Conservation (phyloP, 2,888 invertebrate genomes). For the Volucella inanis region DNA sequence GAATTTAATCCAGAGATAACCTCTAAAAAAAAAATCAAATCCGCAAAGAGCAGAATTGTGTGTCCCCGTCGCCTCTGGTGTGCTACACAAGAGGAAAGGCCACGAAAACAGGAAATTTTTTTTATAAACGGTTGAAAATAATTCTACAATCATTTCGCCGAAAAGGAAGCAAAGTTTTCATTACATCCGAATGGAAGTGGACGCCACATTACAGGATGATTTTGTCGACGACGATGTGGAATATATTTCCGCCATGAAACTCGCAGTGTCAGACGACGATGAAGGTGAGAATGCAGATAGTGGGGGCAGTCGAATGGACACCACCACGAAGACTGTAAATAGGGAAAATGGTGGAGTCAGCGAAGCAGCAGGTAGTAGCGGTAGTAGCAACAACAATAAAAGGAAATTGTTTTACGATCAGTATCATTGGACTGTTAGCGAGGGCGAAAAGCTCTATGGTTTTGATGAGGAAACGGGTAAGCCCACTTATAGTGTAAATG, state of each 20-base stretch:
- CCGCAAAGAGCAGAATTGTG: slow-evolving; percentile 48
- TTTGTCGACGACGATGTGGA: slow-evolving; percentile 61
- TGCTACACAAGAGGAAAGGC: background rate
- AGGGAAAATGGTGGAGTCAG: slow-evolving; percentile 61
- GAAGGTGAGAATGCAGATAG: slow-evolving; percentile 42
- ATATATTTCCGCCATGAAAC: slow-evolving; percentile 64
- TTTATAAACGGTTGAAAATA: slow-evolving; percentile 24
- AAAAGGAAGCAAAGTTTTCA: slow-evolving; percentile 79
- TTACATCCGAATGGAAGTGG: slow-evolving; percentile 78
- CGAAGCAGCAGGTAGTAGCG: slow-evolving; percentile 32
- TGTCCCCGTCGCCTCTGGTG: slow-evolving; percentile 28
- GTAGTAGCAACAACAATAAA: slow-evolving; percentile 22
- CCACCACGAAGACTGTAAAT: slow-evolving; percentile 31
- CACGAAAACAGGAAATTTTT: slow-evolving; percentile 13
- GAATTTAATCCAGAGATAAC: slow-evolving; percentile 61
- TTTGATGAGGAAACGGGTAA: slow-evolving; percentile 55
- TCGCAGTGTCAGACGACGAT: slow-evolving; percentile 65
- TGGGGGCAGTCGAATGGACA: slow-evolving; percentile 50
- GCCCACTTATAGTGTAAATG: slow-evolving; percentile 26
- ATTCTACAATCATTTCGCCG: slow-evolving; percentile 78
- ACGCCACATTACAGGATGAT: slow-evolving; percentile 74
- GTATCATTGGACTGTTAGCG: slow-evolving; percentile 1
- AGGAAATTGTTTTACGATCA: slow-evolving; percentile 36
- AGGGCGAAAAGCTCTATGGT: slow-evolving; percentile 33
- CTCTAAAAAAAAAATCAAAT: slow-evolving; percentile 53